A percentile compares a stretch with the other conserved stretches of the same genome.
phyloP scores from a whole-genome alignment of 2,113 vertebrate genomes.

The Thryonomys swinderianus region DNA sequence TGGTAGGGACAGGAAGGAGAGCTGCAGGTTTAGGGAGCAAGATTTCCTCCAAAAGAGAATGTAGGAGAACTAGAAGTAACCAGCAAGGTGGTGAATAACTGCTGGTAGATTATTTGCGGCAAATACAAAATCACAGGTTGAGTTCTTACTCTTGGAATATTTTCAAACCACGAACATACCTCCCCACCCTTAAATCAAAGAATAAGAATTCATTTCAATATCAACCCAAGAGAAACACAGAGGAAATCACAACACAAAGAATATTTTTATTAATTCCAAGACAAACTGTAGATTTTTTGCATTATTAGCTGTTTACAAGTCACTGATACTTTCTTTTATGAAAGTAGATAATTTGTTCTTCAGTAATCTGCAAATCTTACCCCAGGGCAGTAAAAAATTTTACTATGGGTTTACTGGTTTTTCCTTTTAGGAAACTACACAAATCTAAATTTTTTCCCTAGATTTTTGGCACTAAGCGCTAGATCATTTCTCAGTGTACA shows the following conservation, averaged over 20 bases:
- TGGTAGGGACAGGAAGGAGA: background rate
- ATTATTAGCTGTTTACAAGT: background rate
- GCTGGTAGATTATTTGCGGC: constrained; percentile 19
- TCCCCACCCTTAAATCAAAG: constrained; percentile 44
- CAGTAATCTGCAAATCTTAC: constrained; percentile 33
- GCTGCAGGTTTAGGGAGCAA: background rate
- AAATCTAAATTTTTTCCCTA: constrained; percentile 25
- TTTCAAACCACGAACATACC: constrained; percentile 51
- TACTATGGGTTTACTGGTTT: background rate
- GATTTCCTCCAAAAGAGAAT: background rate
- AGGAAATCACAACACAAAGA: background rate
- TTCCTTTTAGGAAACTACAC: background rate
- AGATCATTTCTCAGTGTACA: constrained; percentile 21
- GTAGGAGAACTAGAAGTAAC: background rate
- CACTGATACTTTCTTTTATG: background rate
- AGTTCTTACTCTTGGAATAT: constrained; percentile 31
- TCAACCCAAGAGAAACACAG: constrained; percentile 41
- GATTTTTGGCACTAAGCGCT: background rate
- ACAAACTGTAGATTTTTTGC: background rate
- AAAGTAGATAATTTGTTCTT: background rate
- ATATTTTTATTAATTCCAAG: background rate
- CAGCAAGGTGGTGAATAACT: background rate
- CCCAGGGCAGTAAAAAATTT: constrained; percentile 9
- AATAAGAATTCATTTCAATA: constrained; percentile 46
- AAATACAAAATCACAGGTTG: constrained; percentile 44